A percentile compares a stretch with the other conserved stretches of the same genome.
These are phyloP conservation scores for Dendrophyllia cribrosa DNA, from an alignment of 64 coral and sea anemone genomes.

Conservation along the genomic window DNA sequence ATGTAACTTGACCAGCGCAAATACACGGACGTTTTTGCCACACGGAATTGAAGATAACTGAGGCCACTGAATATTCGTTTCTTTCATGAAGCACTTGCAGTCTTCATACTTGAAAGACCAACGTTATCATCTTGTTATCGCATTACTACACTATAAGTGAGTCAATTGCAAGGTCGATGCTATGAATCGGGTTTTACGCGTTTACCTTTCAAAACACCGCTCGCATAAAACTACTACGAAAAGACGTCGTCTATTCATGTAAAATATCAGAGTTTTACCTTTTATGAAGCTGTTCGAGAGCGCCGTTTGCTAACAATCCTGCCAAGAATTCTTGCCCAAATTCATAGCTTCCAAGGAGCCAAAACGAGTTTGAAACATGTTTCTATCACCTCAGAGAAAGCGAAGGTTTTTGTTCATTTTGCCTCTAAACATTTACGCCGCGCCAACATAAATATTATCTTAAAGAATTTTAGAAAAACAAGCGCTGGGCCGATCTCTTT, in stretches of 20 bases:
- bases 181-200: too few species aligned
- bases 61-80: too few species aligned
- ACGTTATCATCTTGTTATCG: too few species aligned
- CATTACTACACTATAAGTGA: too few species aligned
- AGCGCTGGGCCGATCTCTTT: constrained; percentile 35
- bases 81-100: too few species aligned
- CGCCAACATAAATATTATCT: constrained; percentile 41
- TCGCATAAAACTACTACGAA: too few species aligned
- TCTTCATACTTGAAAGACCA: too few species aligned
- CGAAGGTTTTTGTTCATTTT: background rate
- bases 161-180: too few species aligned
- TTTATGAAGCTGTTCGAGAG: background rate
- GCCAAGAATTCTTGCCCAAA: background rate
- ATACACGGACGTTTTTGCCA: background rate
- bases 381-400: background rate
- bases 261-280: background rate
- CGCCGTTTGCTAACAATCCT: background rate
- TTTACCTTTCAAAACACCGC: too few species aligned
- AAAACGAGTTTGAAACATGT: background rate
- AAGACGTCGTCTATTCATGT: too few species aligned
- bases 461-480: constrained; percentile 40
- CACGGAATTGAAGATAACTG: too few species aligned
- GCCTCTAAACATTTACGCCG: background rate
- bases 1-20: background rate
- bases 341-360: background rate